These are phyloP conservation scores for Procapra przewalskii DNA, from an alignment of 2,113 vertebrate species.

Conservation along the genomic window DNA sequence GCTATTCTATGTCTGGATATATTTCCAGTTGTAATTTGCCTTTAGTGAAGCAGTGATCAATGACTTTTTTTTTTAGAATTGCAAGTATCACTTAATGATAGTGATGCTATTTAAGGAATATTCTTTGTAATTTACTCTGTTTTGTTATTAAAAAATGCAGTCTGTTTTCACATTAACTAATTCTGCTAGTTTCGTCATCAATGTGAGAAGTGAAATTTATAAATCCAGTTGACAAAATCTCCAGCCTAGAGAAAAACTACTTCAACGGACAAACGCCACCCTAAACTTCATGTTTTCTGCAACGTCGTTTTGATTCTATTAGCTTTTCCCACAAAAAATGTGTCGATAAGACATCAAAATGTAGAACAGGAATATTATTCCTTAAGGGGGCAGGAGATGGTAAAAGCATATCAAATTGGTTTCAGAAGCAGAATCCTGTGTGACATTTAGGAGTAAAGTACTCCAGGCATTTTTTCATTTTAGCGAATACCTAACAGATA, in stretches of 20 bases:
- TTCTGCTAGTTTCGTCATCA: background rate
- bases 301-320: background rate
- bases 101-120: background rate
- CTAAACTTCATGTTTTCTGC: background rate
- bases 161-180: background rate
- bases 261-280: background rate
- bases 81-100: background rate
- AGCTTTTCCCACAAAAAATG: background rate
- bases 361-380: conserved; percentile 22
- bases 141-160: background rate
- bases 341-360: background rate
- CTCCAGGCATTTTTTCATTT: background rate
- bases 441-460: background rate
- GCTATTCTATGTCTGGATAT: background rate
- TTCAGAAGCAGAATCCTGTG: background rate
- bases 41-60: background rate
- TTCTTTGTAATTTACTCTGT: background rate
- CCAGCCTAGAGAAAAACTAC: background rate
- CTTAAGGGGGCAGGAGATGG: background rate
- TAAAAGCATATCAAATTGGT: background rate
- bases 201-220: background rate
- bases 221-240: background rate
- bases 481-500: background rate
- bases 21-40: background rate
- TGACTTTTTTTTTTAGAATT: background rate